phyloP scores from a whole-genome alignment of 2,113 vertebrate genomes.

The Tinamus guttatus region DNA sequence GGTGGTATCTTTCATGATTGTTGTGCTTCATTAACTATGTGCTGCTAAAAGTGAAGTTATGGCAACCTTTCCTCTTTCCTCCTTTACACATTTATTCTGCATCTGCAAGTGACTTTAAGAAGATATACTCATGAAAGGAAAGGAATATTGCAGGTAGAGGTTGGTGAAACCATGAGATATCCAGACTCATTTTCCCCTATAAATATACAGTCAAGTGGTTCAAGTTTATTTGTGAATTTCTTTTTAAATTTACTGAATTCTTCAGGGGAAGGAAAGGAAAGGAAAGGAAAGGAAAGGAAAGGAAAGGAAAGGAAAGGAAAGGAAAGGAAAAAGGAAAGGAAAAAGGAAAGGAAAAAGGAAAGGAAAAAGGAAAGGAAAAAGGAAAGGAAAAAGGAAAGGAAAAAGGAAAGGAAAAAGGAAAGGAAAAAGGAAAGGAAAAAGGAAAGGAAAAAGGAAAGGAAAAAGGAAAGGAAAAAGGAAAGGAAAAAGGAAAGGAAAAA shows the following conservation, averaged over 20 bases:
- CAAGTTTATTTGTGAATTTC: not conserved
- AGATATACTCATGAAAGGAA: accelerated
- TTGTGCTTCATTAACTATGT: not conserved
- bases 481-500: no score
- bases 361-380: no score
- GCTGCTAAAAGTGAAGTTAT: not conserved
- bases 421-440: no score
- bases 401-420: no score
- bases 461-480: no score
- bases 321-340: no score
- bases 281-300: no score
- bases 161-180: not conserved
- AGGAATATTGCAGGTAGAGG: not conserved
- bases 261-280: no score
- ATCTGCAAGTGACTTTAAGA: not conserved
- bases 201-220: not conserved
- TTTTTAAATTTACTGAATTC: not conserved
- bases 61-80: not conserved
- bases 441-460: no score
- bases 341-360: no score
- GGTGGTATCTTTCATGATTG: not conserved
- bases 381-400: no score
- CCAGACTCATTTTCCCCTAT: not conserved
- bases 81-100: not conserved
- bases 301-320: no score